phyloP scores from a whole-genome alignment of 2,888 invertebrate species.

The Ptilodon capucinus region DNA sequence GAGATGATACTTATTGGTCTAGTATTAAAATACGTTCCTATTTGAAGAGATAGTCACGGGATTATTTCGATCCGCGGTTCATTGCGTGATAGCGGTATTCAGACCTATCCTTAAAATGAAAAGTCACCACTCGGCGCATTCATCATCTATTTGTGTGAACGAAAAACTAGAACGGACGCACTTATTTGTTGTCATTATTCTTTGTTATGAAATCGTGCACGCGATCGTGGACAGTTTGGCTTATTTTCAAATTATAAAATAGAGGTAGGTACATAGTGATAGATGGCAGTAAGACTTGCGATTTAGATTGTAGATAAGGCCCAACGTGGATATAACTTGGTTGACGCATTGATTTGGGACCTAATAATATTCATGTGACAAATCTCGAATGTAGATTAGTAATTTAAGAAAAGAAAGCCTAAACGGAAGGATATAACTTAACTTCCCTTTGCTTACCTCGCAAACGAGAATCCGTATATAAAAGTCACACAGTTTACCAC shows the following conservation, averaged over 20 bases:
- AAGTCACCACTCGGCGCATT: neutral
- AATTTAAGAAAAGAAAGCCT: too few relatives aligned
- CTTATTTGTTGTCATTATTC: conserved; percentile 5
- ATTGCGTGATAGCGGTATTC: neutral
- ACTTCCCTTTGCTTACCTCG: neutral
- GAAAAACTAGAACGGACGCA: conserved; percentile 4
- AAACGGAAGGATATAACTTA: too few relatives aligned
- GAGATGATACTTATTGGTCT: too few relatives aligned
- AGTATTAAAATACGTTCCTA: too few relatives aligned
- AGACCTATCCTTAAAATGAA: neutral
- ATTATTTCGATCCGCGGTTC: too few relatives aligned
- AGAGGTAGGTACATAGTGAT: neutral
- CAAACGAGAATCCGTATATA: neutral
- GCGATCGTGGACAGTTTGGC: neutral
- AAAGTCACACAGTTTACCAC: neutral
- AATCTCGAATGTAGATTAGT: too few relatives aligned
- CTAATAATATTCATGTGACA: too few relatives aligned
- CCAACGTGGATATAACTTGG: too few relatives aligned
- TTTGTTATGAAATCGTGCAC: neutral
- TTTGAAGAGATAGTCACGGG: too few relatives aligned
- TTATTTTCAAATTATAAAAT: neutral
- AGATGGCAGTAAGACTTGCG: neutral
- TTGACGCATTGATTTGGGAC: too few relatives aligned
- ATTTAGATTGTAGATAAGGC: neutral
- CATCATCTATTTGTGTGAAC: conserved; percentile 2